Conservation (phyloP, 2,113 vertebrate genomes). For the Gyps fulvus region DNA sequence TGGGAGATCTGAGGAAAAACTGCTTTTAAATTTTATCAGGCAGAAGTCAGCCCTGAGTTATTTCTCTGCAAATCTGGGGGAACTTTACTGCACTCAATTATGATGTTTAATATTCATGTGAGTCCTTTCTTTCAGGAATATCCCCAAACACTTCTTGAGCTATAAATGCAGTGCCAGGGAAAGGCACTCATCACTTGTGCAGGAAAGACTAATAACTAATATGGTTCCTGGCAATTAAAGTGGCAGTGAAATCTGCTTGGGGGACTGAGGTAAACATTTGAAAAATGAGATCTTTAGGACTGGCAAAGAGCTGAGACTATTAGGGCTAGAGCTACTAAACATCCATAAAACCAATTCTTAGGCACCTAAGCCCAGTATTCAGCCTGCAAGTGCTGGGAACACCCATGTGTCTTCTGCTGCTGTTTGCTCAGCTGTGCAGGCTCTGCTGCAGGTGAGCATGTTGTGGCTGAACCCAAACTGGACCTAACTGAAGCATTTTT, state of each 20-base stretch:
- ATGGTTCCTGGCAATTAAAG: background rate
- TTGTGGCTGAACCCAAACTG: background rate
- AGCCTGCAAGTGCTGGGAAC: background rate
- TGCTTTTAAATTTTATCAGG: background rate
- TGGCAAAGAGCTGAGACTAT: background rate
- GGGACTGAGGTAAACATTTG: background rate
- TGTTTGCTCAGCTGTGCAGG: background rate
- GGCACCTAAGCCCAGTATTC: background rate
- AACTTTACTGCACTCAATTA: background rate
- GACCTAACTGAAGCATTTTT: rapidly evolving
- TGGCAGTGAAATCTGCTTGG: background rate
- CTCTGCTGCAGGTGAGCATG: background rate
- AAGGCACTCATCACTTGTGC: background rate
- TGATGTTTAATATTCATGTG: background rate
- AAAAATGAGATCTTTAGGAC: background rate
- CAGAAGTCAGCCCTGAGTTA: background rate
- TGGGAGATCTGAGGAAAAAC: background rate
- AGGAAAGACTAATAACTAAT: background rate
- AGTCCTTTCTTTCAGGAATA: background rate
- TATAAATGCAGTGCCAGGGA: rapidly evolving
- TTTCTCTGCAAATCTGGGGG: background rate
- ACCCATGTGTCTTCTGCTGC: background rate
- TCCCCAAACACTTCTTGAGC: background rate
- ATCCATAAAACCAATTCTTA: background rate
- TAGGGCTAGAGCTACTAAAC: background rate